A percentile compares a stretch with the other conserved stretches of the same genome.
Evolutionary conservation across 2,888 invertebrate species (phyloP).

Genomic region (Parnassius smintheus): DNA sequence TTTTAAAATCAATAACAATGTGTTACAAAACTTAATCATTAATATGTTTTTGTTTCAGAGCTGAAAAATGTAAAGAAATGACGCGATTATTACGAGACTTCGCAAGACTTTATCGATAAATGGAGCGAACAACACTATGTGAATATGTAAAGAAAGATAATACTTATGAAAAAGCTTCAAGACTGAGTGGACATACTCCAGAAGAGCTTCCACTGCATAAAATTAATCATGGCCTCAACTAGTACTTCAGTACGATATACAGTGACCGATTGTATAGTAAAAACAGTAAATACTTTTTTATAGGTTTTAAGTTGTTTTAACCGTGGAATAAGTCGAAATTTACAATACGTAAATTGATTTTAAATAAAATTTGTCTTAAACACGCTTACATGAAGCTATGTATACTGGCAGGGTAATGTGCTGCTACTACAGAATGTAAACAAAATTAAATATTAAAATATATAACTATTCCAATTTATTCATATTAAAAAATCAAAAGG

Average conservation of each 20-base stretch:
- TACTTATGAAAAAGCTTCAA: background rate
- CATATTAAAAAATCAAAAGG: too few species aligned
- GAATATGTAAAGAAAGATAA: background rate
- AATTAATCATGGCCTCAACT: conserved; percentile 1
- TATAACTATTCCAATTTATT: too few species aligned
- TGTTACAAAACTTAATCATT: too few species aligned
- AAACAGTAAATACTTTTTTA: background rate
- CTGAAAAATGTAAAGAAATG: conserved; percentile 89
- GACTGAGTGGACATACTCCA: background rate
- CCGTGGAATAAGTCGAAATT: too few species aligned
- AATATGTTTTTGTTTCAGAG: conserved; percentile 65
- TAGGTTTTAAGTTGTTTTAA: background rate
- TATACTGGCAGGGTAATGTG: background rate
- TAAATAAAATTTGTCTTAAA: too few species aligned
- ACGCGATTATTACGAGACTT: conserved; percentile 91
- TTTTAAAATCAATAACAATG: too few species aligned
- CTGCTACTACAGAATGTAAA: too few species aligned
- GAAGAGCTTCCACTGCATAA: conserved; percentile 2
- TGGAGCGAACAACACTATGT: background rate
- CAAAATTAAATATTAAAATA: too few species aligned
- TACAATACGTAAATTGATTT: too few species aligned
- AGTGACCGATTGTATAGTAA: conserved; percentile 11
- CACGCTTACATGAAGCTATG: conserved; percentile 4
- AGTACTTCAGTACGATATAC: conserved; percentile 5
- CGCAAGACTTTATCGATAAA: conserved; percentile 92